Conservation (phyloP, 2,888 invertebrate genomes). For the Acronicta alni region DNA sequence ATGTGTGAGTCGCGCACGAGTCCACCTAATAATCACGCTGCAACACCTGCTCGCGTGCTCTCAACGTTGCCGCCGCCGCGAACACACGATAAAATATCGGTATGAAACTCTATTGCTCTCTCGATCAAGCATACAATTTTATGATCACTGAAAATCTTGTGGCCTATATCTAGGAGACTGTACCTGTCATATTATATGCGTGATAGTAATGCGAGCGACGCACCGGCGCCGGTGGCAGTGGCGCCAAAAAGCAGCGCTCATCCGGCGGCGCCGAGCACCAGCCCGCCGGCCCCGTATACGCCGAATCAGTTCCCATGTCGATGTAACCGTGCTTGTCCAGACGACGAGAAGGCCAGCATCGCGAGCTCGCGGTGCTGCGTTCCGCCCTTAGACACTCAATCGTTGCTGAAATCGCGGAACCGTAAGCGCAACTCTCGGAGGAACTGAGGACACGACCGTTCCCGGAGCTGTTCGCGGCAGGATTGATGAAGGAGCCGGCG, state of each 20-base stretch:
- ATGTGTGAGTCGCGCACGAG: slow-evolving; percentile 13
- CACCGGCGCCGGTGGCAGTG: slow-evolving; percentile 50
- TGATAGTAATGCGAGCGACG: slow-evolving; percentile 26
- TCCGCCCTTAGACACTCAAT: slow-evolving; percentile 72
- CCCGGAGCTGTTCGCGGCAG: slow-evolving; percentile 79
- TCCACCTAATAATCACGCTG: slow-evolving; percentile 16
- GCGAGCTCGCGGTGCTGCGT: slow-evolving; percentile 75
- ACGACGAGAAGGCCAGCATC: slow-evolving; percentile 68
- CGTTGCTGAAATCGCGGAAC: slow-evolving; percentile 53
- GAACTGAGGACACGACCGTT: slow-evolving; percentile 76
- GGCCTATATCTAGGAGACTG: background rate
- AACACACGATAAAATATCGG: background rate
- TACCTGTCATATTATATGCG: slow-evolving; percentile 46
- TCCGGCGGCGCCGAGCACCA: slow-evolving; percentile 51
- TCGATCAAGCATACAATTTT: background rate
- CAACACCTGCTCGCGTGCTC: slow-evolving; percentile 26
- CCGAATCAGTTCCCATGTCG: slow-evolving; percentile 82
- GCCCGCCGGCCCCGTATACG: slow-evolving; percentile 55
- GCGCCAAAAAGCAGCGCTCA: slow-evolving; percentile 60
- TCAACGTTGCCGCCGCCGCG: slow-evolving; percentile 1
- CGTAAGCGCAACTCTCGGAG: slow-evolving; percentile 32
- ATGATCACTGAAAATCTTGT: slow-evolving; percentile 3
- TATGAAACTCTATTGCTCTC: background rate
- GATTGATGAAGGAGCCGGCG: slow-evolving; percentile 77
- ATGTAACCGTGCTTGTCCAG: slow-evolving; percentile 89